Evolutionary conservation across 2,797 vertebrate species (phyloP).

Genomic region (Clarias laeviceps): DNA sequence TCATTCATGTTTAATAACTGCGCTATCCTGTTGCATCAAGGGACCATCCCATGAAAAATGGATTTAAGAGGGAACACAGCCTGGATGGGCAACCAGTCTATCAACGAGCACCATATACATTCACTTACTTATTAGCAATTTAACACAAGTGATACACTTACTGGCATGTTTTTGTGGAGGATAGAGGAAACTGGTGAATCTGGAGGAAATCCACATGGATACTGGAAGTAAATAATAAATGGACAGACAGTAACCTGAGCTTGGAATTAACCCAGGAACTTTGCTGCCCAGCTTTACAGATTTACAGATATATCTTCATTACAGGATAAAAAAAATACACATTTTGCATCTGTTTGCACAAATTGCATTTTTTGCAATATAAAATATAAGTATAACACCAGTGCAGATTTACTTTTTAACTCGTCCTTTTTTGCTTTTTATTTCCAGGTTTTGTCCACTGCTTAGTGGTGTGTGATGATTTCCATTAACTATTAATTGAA

Average conservation of each 20-base stretch:
- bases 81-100: background rate
- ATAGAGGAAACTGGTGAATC: background rate
- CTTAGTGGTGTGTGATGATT: background rate
- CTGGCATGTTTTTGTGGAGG: background rate
- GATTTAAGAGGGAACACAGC: background rate
- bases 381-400: background rate
- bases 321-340: too few relatives aligned
- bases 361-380: too few relatives aligned
- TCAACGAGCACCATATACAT: background rate
- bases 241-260: background rate
- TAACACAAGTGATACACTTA: background rate
- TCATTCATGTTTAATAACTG: background rate
- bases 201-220: background rate
- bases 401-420: background rate
- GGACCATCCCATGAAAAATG: background rate
- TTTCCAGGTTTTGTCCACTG: background rate
- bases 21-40: background rate
- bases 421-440: background rate
- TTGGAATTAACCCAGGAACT: background rate
- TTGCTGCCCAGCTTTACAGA: background rate
- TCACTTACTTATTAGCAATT: background rate
- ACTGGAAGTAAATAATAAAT: background rate
- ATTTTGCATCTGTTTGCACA: background rate
- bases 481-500: background rate
- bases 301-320: background rate